A percentile compares a stretch with the other conserved stretches of the same genome.
phyloP scores from a whole-genome alignment of 2,113 vertebrate genomes.

The Choloepus hoffmanni region DNA sequence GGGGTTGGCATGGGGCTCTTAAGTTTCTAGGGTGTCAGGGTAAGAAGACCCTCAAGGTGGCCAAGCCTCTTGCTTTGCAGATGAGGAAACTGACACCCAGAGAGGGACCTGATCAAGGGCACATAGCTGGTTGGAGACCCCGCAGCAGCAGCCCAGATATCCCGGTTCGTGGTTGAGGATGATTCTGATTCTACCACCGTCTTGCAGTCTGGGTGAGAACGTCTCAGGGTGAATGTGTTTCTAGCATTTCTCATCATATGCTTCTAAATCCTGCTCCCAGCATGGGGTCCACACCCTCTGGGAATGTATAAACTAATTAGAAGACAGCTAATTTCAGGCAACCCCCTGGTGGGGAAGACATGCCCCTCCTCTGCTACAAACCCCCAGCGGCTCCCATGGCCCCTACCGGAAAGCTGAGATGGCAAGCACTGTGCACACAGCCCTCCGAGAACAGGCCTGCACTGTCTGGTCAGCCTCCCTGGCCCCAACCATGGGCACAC shows the following conservation, averaged over 20 bases:
- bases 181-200: neutral
- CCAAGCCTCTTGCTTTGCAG: no score
- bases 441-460: fast-evolving
- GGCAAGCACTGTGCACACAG: neutral
- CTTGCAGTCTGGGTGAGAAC: neutral
- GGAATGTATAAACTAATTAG: neutral
- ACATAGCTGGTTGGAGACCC: neutral
- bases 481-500: neutral
- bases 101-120: neutral
- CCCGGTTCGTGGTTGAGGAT: neutral
- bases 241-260: neutral
- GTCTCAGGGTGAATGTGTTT: neutral
- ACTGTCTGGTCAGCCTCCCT: neutral
- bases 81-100: neutral
- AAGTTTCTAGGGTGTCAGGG: fast-evolving
- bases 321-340: neutral
- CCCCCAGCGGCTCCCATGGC: neutral
- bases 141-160: neutral
- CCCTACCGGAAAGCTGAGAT: neutral
- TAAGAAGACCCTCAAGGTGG: neutral
- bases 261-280: neutral
- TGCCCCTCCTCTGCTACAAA: neutral
- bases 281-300: neutral
- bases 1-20: neutral
- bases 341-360: neutral